Conservation (phyloP, 2,888 invertebrate species). For the Tortricodes alternella region DNA sequence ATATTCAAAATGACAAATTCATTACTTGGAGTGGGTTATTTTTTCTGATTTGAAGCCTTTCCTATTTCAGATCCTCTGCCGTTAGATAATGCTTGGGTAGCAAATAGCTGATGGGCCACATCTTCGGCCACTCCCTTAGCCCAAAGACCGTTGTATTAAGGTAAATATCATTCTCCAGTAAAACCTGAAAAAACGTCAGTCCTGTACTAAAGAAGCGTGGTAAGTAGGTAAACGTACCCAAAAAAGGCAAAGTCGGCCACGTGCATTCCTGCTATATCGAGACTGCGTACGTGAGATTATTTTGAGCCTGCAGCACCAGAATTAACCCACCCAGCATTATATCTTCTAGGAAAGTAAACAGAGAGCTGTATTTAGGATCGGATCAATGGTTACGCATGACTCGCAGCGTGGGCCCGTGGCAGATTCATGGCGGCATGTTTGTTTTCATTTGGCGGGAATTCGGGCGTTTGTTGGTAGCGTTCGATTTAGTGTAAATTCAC, state of each 20-base stretch:
- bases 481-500: constrained; percentile 74
- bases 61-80: no score
- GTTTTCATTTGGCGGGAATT: constrained; percentile 58
- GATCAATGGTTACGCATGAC: constrained; percentile 57
- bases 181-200: no score
- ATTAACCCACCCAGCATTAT: constrained; percentile 66
- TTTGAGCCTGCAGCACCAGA: constrained; percentile 62
- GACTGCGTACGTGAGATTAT: constrained; percentile 65
- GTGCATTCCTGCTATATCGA: constrained; percentile 42
- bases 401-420: constrained; percentile 62
- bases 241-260: constrained; percentile 48
- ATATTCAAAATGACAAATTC: no score
- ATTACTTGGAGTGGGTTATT: no score
- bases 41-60: no score
- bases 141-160: no score
- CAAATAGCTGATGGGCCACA: no score
- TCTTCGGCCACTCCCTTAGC: no score
- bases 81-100: no score
- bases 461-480: constrained; percentile 65
- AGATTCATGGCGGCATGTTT: constrained; percentile 63
- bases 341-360: constrained; percentile 72
- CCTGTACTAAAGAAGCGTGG: no score
- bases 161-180: no score
- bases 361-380: constrained; percentile 67
- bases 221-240: constrained; percentile 43